These are phyloP conservation scores for Asobara japonica DNA, from an alignment of 1,140 invertebrate genomes.

Conservation along the genomic window DNA sequence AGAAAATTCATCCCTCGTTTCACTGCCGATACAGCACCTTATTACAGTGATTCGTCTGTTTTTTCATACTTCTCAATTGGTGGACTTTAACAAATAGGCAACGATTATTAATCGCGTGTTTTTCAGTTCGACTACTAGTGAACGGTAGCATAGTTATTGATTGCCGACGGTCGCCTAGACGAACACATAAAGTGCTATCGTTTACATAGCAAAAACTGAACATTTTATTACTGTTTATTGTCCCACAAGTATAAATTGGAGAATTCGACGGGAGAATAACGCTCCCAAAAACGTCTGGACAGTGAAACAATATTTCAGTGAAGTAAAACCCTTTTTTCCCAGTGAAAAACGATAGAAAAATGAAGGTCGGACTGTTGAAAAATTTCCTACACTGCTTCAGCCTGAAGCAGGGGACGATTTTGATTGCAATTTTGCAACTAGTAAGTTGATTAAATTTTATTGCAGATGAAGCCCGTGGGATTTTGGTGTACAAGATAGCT, in stretches of 20 bases:
- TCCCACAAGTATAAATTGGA: no score
- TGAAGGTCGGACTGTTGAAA: slow-evolving; percentile 57
- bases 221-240: no score
- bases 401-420: slow-evolving; percentile 64
- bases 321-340: neutral
- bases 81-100: neutral
- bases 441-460: slow-evolving; percentile 48
- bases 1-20: neutral
- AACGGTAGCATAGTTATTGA: slow-evolving; percentile 28
- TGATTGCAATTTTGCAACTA: slow-evolving; percentile 65
- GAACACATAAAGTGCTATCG: neutral
- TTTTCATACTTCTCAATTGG: neutral
- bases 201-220: no score
- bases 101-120: neutral
- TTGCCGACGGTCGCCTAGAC: neutral
- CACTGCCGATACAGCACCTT: neutral
- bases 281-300: neutral
- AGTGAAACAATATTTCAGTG: neutral
- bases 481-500: no score
- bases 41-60: neutral
- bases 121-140: neutral
- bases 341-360: slow-evolving; percentile 28
- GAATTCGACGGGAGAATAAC: no score
- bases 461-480: neutral
- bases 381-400: slow-evolving; percentile 63